Base-by-base conservation (phyloP, 1,140 invertebrate genomes). In the Gryllus bimaculatus region DNA sequence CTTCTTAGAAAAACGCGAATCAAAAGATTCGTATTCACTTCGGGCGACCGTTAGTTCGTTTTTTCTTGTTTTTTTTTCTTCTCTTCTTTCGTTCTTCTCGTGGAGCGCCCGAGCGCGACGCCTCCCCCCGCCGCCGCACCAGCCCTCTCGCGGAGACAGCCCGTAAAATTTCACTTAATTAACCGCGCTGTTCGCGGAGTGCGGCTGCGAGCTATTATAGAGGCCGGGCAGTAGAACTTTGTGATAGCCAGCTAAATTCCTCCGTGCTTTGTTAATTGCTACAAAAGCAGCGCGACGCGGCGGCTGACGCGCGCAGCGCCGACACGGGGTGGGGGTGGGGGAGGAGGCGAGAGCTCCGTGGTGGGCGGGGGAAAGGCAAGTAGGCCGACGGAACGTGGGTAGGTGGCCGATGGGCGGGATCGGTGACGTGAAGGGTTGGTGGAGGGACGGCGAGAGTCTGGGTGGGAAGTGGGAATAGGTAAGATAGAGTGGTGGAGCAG, bases 131-230 rank as follows among this genome's bases (percentile, higher is more conserved):
- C 54, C 15, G 8, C 49, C 49, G 49, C 15, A 54, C 49, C 15
- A 54, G 8, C 49, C 54, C 54, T 7, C 54, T 10, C 54, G 18
- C 54, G 18, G 18, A 66, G 54, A 66, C 54, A 54, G 10, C 18
- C 54, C 54, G 54, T 66, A 66, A 66, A 66, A 66, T 66, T 66
- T 66, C 54, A 66, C 54, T 66, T 66, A 66, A 66, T 66, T 66
- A 66, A 66, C 54, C 54, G 18, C 54, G 10, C 54, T 66, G 54
- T 66, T 66, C 54, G 54, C 54, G 18, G 49, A 10, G 54, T 66
- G 54, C 54, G 54, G 10, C 10, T 10, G 10, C 10, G 54, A 66
- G 54, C 54, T 66, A 66, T 66, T 66, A 66, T n/a, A n/a, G n/a
- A 66, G 54, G 54, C 54, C 10, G 54, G 54, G 18, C 54, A 18